Conservation (phyloP, 1,140 invertebrate genomes). For the Asobara japonica region DNA sequence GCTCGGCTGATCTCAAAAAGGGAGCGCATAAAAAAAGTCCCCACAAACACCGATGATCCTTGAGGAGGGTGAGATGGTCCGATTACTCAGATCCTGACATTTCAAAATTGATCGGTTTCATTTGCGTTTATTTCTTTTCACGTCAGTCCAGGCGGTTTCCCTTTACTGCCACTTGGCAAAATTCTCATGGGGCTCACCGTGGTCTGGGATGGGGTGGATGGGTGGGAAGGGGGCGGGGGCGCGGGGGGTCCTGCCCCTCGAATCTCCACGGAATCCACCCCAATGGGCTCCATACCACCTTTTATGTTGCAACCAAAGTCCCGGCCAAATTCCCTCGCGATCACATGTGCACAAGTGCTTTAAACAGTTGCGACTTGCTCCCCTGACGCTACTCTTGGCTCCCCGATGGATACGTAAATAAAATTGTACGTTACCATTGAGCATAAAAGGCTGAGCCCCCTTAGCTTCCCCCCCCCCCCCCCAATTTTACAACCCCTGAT, state of each 20-base stretch:
- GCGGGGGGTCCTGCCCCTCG: too few species aligned
- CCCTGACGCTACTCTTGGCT: constrained; percentile 21
- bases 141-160: not conserved
- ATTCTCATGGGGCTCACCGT: constrained; percentile 54
- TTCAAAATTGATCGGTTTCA: constrained; percentile 13
- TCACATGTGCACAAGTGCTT: constrained; percentile 46
- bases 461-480: too few species aligned
- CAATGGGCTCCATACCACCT: constrained; percentile 4
- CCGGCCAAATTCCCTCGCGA: constrained; percentile 59
- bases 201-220: not conserved
- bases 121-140: constrained; percentile 19
- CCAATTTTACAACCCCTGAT: constrained; percentile 10
- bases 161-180: constrained; percentile 44
- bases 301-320: constrained; percentile 19
- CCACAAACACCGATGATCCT: not conserved
- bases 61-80: constrained; percentile 8
- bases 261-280: constrained; percentile 23
- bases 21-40: constrained; percentile 1
- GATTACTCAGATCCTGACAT: constrained; percentile 17
- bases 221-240: too few species aligned
- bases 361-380: constrained; percentile 32
- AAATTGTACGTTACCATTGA: not conserved
- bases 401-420: constrained; percentile 15
- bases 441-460: too few species aligned
- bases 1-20: constrained; percentile 3